Evolutionary conservation across 2,888 invertebrate species (phyloP).

Genomic region (Ophioninae sp.): DNA sequence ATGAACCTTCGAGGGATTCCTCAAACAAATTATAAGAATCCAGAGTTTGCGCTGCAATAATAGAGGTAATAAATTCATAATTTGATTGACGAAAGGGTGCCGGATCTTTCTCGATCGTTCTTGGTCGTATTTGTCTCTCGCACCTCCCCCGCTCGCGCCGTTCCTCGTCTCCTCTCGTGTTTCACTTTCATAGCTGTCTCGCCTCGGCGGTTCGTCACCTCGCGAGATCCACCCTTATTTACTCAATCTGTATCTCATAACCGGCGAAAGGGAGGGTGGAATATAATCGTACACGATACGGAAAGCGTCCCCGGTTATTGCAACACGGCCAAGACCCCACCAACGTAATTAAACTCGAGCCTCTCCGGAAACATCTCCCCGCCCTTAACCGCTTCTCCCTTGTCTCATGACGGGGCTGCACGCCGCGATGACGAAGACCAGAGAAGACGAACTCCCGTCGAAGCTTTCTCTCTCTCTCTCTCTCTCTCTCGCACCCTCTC

Average conservation of each 20-base stretch:
- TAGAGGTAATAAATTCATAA: slow-evolving; percentile 58
- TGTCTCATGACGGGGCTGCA: slow-evolving; percentile 66
- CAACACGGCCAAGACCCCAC: slow-evolving; percentile 70
- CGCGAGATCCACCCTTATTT: slow-evolving; percentile 62
- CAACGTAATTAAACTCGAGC: slow-evolving; percentile 78
- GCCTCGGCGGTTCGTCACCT: slow-evolving; percentile 45
- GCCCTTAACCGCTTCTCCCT: neutral
- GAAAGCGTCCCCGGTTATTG: slow-evolving; percentile 73
- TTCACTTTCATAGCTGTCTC: slow-evolving; percentile 28
- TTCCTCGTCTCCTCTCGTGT: slow-evolving; percentile 17
- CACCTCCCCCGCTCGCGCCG: slow-evolving; percentile 4
- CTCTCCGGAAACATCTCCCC: slow-evolving; percentile 49
- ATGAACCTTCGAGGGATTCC: slow-evolving; percentile 46
- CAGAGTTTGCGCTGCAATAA: slow-evolving; percentile 39
- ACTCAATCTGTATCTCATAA: slow-evolving; percentile 69
- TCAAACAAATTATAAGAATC: slow-evolving; percentile 60
- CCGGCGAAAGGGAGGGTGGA: slow-evolving; percentile 48
- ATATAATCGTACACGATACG: slow-evolving; percentile 67
- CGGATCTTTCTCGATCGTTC: slow-evolving; percentile 16
- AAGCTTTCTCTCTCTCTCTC: slow-evolving; percentile 68
- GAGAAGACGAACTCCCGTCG: slow-evolving; percentile 63
- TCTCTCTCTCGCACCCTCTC: slow-evolving; percentile 64
- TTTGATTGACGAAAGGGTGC: slow-evolving; percentile 60
- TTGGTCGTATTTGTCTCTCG: slow-evolving; percentile 20
- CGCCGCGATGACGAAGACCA: slow-evolving; percentile 43